Evolutionary conservation across 1,140 invertebrate species (phyloP).

Genomic region (Rhopalosiphum maidis): DNA sequence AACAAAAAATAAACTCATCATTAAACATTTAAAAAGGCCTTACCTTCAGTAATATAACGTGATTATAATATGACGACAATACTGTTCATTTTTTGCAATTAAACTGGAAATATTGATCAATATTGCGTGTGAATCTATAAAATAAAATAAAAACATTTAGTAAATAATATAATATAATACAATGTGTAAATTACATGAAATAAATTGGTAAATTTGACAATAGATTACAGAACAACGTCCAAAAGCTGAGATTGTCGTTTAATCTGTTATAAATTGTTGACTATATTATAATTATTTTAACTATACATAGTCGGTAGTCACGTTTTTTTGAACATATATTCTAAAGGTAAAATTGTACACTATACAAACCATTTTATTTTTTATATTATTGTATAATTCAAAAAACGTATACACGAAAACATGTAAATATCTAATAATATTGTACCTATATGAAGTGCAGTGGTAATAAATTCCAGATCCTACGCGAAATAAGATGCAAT

Average conservation of each 20-base stretch:
- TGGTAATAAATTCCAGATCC: conserved; percentile 16
- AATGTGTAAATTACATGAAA: background rate
- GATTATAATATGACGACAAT: background rate
- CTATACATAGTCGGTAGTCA: background rate
- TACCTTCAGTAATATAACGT: background rate
- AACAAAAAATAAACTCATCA: background rate
- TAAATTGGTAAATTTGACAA: background rate
- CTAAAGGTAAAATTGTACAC: background rate
- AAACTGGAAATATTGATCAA: background rate
- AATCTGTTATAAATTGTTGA: background rate
- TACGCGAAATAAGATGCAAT: background rate
- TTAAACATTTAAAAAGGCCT: background rate
- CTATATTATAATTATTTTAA: background rate
- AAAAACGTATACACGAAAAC: background rate
- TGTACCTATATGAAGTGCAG: background rate
- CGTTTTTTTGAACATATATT: background rate
- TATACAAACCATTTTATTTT: background rate
- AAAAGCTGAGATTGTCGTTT: background rate
- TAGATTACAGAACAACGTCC: background rate
- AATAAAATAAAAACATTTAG: background rate
- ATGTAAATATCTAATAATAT: conserved; percentile 6
- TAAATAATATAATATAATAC: background rate
- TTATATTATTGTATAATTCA: background rate
- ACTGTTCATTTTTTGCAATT: background rate
- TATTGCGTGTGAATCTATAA: background rate